Base-by-base conservation (phyloP, 2,888 invertebrate genomes). In the Metellina segmentata region DNA sequence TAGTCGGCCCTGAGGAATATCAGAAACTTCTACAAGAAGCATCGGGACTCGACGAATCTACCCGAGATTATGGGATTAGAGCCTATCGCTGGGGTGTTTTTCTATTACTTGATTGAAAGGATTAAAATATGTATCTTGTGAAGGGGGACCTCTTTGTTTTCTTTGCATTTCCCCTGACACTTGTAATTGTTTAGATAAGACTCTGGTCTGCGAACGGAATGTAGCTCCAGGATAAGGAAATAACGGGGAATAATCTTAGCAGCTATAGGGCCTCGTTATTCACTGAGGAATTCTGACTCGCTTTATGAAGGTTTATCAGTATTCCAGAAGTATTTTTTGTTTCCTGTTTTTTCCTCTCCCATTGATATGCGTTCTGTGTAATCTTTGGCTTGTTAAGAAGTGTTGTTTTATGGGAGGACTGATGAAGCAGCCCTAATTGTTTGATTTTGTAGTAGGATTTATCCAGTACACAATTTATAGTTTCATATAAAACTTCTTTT, bases 141-240 rank as follows among this genome's bases (percentile, higher is more conserved):
- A 75, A 75, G 77, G n/a, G 61, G 34, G 75, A 52, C 49, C 75
- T 49, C 51, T 74, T 69, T 89, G 85, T 90, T 90, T 90, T 90
- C 89, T 83, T 90, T 85, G 78, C 89, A 83, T 85, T 79, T 89
- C 72, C 78, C 53, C 71, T 53, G 89, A 85, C 78, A 79, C 81
- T 79, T 77, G 79, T 90, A 90, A 90, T 90, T 90, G 89, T 85
- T 90, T 90, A 85, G 89, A 90, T 90, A 90, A 90, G 83, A 79
- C 79, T 85, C 70, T 49, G 34, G 74, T 16, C 88, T 74, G 61
- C 51, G 89, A 69, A 77, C 75, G 53, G 77, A 77, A 49, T 78
- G 61, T 75, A 20, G 51, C 49, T 71, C 48, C 20, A 72, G 81
- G 81, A 81, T 49, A 81, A 70, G 51, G 88, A 81, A 88, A 75